Evolutionary conservation across 1,140 invertebrate genomes (phyloP).

Genomic region (Formica selysi): DNA sequence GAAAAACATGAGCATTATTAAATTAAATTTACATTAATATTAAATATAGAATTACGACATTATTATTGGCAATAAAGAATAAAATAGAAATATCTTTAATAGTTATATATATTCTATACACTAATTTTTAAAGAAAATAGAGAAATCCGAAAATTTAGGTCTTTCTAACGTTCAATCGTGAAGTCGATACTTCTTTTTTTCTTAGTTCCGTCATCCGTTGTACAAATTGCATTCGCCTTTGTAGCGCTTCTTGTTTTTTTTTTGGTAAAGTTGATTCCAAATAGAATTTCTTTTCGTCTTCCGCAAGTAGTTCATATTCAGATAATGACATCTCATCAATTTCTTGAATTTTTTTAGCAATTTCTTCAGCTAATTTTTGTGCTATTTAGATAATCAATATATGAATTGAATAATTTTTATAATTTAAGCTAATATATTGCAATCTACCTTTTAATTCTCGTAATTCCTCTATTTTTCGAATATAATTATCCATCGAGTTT

Average conservation of each 20-base stretch:
- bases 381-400: constrained; percentile 17
- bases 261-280: constrained; percentile 61
- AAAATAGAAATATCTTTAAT: not conserved
- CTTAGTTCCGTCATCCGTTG: constrained; percentile 45
- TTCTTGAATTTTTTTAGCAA: constrained; percentile 47
- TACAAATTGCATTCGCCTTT: constrained; percentile 59
- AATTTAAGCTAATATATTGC: not conserved
- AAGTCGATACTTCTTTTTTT: constrained; percentile 33
- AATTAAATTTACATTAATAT: constrained; percentile 20
- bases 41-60: not conserved
- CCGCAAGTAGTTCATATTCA: constrained; percentile 72
- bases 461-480: constrained; percentile 42
- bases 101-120: not conserved
- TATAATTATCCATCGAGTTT: constrained; percentile 67
- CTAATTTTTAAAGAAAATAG: constrained; percentile 16
- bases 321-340: constrained; percentile 76
- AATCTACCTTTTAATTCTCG: constrained; percentile 44
- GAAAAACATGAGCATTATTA: not conserved
- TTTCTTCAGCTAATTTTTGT: constrained; percentile 30
- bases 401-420: not conserved
- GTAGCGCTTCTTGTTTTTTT: constrained; percentile 62
- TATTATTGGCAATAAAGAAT: not conserved
- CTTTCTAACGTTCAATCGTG: not conserved
- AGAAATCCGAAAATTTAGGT: not conserved
- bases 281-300: constrained; percentile 75